Conservation (phyloP, 1,140 invertebrate species). For the Zaprionus nigranus region DNA sequence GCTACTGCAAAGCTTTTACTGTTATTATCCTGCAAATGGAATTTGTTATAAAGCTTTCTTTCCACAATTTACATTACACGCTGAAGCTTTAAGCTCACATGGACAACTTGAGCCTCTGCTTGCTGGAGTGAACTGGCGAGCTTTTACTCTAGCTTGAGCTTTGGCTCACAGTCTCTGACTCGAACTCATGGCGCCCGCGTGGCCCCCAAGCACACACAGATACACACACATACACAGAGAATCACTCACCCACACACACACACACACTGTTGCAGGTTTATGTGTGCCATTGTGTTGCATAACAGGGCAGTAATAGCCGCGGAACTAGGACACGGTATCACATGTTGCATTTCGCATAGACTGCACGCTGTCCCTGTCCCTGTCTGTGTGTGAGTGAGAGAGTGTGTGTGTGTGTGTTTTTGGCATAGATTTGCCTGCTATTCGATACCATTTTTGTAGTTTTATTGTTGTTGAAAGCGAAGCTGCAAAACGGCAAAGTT, state of each 20-base stretch:
- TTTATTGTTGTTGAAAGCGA: conserved; percentile 5
- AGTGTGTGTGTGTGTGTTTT: conserved; percentile 32
- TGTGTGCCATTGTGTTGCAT: conserved; percentile 82
- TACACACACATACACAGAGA: conserved; percentile 4
- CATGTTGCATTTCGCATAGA: conserved; percentile 73
- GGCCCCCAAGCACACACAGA: conserved; percentile 11
- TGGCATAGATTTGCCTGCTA: conserved; percentile 66
- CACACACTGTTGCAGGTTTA: conserved; percentile 42
- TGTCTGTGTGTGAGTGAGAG: not conserved
- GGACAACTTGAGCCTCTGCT: conserved; percentile 9
- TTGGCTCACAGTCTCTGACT: conserved; percentile 8
- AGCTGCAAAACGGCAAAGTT: not conserved
- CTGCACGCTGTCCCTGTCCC: conserved; percentile 8
- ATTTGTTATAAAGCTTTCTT: conserved; percentile 12
- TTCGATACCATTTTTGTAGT: conserved; percentile 31
- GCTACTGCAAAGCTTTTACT: conserved; percentile 1
- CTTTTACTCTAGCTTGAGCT: conserved; percentile 29
- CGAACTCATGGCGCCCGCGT: conserved; percentile 28
- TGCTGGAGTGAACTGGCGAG: conserved; percentile 27
- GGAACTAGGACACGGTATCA: conserved; percentile 80
- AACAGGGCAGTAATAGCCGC: conserved; percentile 75
- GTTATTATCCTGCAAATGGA: conserved; percentile 1
- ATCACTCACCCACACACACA: conserved; percentile 1
- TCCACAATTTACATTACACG: conserved; percentile 6
- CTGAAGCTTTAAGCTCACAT: conserved; percentile 7